Evolutionary conservation across 2,113 vertebrate species (phyloP).

Genomic region (Sterna hirundo): DNA sequence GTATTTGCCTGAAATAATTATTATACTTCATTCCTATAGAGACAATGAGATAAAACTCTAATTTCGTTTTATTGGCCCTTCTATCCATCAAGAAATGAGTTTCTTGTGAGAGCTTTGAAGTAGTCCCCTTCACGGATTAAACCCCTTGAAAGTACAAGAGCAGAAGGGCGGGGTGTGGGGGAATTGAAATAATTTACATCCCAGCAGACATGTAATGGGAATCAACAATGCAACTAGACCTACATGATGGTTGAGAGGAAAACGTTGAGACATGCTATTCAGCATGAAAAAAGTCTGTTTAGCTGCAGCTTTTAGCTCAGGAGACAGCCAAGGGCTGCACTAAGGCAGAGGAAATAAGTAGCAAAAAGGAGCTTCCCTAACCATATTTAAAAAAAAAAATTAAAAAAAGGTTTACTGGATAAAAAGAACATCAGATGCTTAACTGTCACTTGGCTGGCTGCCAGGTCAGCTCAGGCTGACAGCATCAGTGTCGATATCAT

Average conservation of each 20-base stretch:
- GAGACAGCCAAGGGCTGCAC: constrained; percentile 52
- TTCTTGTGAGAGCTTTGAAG: constrained; percentile 73
- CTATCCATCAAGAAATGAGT: constrained; percentile 71
- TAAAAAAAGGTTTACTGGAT: not conserved
- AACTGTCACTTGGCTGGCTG: constrained; percentile 31
- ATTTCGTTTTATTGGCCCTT: constrained; percentile 73
- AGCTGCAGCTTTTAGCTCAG: constrained; percentile 59
- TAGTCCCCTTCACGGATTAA: constrained; percentile 73
- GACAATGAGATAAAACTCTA: constrained; percentile 76
- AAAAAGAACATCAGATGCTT: constrained; percentile 42
- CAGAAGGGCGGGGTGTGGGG: constrained; percentile 50
- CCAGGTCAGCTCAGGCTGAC: constrained; percentile 7
- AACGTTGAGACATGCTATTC: constrained; percentile 70
- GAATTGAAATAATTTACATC: constrained; percentile 71
- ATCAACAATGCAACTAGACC: constrained; percentile 72
- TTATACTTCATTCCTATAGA: constrained; percentile 73
- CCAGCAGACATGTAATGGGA: constrained; percentile 68
- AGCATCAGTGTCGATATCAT: not conserved
- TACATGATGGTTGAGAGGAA: constrained; percentile 71
- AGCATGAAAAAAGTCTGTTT: constrained; percentile 11
- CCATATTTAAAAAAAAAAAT: not conserved
- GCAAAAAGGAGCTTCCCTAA: constrained; percentile 43
- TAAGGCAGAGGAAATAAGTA: constrained; percentile 61
- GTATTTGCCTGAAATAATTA: constrained; percentile 77
- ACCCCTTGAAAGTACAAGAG: constrained; percentile 71